These are phyloP conservation scores for Heliconius aoede DNA, from an alignment of 2,888 invertebrate species.

Conservation along the genomic window DNA sequence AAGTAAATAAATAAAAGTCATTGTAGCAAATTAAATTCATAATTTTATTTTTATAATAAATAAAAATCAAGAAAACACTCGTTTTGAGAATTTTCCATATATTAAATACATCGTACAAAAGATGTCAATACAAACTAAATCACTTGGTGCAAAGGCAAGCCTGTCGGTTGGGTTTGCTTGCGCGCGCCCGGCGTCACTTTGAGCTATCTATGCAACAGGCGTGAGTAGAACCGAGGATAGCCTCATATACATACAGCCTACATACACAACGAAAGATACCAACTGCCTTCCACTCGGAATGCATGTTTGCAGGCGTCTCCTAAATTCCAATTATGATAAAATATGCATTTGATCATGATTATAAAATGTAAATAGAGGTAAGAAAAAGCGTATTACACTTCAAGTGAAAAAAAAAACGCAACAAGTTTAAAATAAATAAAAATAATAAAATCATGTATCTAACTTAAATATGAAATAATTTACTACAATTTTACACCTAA, in stretches of 20 bases:
- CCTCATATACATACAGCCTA: constrained; percentile 69
- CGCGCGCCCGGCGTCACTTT: constrained; percentile 57
- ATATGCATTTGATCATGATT: constrained; percentile 81
- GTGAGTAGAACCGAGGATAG: constrained; percentile 79
- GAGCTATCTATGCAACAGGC: constrained; percentile 70
- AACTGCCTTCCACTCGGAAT: constrained; percentile 73
- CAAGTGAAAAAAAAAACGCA: constrained; percentile 74
- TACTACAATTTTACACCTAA: constrained; percentile 81
- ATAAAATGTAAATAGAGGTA: constrained; percentile 79
- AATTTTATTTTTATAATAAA: constrained; percentile 83
- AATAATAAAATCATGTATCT: constrained; percentile 77
- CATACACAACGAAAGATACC: constrained; percentile 73
- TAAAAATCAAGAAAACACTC: constrained; percentile 82
- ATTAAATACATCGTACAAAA: constrained; percentile 84
- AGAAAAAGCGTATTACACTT: constrained; percentile 82
- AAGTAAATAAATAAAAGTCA: constrained; percentile 43
- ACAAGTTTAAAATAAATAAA: constrained; percentile 79
- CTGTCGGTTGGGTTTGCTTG: constrained; percentile 73
- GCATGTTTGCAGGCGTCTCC: constrained; percentile 73
- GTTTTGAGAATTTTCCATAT: constrained; percentile 78
- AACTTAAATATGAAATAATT: constrained; percentile 82
- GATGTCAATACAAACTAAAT: constrained; percentile 83
- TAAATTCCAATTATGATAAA: constrained; percentile 69
- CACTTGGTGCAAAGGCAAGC: constrained; percentile 84
- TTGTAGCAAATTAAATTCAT: constrained; percentile 83